Conservation (phyloP, 2,888 invertebrate genomes). For the Brachynemurus nebulosus region DNA sequence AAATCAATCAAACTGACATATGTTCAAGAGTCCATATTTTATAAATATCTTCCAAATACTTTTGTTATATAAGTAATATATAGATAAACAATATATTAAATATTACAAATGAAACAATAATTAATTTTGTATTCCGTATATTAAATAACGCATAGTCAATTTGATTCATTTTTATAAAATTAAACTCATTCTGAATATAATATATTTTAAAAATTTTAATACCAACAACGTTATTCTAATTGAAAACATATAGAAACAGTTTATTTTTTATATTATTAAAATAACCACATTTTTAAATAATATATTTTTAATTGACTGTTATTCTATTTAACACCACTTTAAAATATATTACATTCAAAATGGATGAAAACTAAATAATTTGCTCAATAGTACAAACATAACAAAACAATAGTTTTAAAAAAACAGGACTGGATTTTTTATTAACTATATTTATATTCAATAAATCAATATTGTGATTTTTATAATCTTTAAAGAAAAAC, state of each 20-base stretch:
- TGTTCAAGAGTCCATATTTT: constrained; percentile 2
- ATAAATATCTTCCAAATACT: neutral
- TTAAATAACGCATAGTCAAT: no score
- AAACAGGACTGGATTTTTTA: constrained; percentile 10
- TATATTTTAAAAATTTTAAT: no score
- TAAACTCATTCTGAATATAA: neutral
- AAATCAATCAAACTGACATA: neutral
- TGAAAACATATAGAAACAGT: no score
- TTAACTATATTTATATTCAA: constrained; percentile 7
- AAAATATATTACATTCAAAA: neutral
- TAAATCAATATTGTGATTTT: constrained; percentile 10
- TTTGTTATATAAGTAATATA: neutral
- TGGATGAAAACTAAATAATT: constrained; percentile 4
- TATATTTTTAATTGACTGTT: no score
- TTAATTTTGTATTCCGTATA: no score
- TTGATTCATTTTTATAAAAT: neutral
- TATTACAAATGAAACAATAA: neutral
- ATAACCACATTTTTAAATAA: no score
- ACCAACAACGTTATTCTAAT: no score
- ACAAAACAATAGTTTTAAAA: constrained; percentile 11
- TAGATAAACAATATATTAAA: neutral
- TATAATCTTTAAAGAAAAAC: constrained; percentile 8
- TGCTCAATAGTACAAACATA: constrained; percentile 12
- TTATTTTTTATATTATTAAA: no score
- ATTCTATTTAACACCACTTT: no score